These are phyloP conservation scores for Willowsia nigromaculata DNA, from an alignment of 2,888 invertebrate genomes.

Conservation along the genomic window DNA sequence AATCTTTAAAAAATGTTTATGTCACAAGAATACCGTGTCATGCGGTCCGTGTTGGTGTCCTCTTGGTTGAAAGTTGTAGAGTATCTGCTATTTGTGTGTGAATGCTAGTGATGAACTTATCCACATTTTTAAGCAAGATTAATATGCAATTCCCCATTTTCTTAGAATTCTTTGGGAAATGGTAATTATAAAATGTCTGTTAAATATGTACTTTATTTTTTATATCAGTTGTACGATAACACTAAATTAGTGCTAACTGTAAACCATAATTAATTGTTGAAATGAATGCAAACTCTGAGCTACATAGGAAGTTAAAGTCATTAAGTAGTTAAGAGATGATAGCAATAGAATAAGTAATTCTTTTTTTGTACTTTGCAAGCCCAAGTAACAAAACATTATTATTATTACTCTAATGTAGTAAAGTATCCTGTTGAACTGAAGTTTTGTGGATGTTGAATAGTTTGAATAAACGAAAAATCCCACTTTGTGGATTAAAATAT, in stretches of 20 bases:
- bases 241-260: not conserved
- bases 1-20: too few species aligned
- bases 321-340: constrained; percentile 35
- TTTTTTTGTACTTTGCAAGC: constrained; percentile 13
- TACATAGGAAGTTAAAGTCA: constrained; percentile 46
- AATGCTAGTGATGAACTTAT: not conserved
- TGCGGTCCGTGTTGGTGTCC: too few species aligned
- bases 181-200: not conserved
- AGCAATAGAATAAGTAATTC: not conserved
- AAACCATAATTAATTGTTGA: constrained; percentile 50
- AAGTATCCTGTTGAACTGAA: constrained; percentile 32
- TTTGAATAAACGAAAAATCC: constrained; percentile 6
- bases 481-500: constrained; percentile 2
- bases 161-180: not conserved
- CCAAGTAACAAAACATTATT: not conserved
- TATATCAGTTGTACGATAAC: constrained; percentile 7
- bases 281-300: constrained; percentile 68
- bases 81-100: not conserved
- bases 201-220: constrained; percentile 51
- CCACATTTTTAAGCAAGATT: constrained; percentile 5
- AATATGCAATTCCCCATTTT: not conserved
- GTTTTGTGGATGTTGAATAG: constrained; percentile 33
- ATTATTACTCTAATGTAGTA: not conserved
- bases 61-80: too few species aligned
- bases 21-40: too few species aligned